Conservation (phyloP, 2,888 invertebrate species). For the Germaria angustata region DNA sequence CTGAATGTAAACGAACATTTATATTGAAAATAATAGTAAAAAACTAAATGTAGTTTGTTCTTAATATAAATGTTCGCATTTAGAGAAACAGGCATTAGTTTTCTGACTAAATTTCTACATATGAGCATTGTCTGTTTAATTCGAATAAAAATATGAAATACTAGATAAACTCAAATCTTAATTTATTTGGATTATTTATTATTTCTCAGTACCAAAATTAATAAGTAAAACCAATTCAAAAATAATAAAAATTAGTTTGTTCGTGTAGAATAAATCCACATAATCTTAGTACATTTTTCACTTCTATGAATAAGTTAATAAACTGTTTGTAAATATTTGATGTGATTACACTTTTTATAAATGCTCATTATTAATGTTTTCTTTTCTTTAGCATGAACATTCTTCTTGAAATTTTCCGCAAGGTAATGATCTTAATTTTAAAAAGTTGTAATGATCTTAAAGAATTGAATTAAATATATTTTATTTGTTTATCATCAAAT, state of each 20-base stretch:
- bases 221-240: neutral
- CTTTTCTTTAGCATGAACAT: neutral
- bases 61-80: no score
- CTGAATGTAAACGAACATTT: no score
- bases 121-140: no score
- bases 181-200: constrained; percentile 5
- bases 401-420: neutral
- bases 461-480: constrained; percentile 32
- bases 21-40: no score
- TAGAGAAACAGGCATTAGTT: no score
- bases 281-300: constrained; percentile 28
- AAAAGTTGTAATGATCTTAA: constrained; percentile 32
- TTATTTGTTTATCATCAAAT: constrained; percentile 42
- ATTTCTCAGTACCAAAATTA: neutral
- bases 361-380: constrained; percentile 38
- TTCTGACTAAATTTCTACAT: no score
- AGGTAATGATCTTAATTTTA: neutral
- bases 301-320: constrained; percentile 10
- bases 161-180: no score
- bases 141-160: no score
- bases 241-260: neutral
- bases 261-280: constrained; percentile 7
- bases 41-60: no score
- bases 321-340: constrained; percentile 23
- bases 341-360: constrained; percentile 39